Base-by-base conservation (phyloP, 2,797 vertebrate species). In the Meriones psammophilus region DNA sequence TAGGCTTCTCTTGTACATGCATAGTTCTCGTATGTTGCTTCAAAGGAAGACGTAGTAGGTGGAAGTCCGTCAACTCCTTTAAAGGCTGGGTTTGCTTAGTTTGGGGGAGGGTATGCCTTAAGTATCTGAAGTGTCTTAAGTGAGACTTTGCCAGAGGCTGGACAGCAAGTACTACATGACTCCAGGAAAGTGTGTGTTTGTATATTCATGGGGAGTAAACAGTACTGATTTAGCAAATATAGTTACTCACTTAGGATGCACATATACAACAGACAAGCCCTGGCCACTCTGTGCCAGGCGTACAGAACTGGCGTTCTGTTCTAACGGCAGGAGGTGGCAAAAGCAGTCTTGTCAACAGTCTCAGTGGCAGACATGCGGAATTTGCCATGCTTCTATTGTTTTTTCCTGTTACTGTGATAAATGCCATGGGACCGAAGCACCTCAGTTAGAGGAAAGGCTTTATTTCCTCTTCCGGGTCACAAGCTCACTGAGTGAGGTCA, bases 11-110 rank as follows among this genome's bases (percentile, higher is more conserved):
- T 13, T 68, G 54, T 30, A 17, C 33, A 88, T 17, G 50, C 66
- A 39, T 71, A 46, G 71, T 92, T 50, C 54, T 91, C 73, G 42
- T 87, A 87, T 90, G n/a, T 64, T 77, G 14, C 66, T 71, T 71
- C 66, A 87, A 79, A 92, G 54, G 80, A 84, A 94, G 94, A 89
- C 28, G 81, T 0, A 81, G 24, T 13, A 56, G 36, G 42, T 76
- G 68, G 30, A 76, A 94, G 28, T 17, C 56, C 86, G 77, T 92
- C 66, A 80, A 62, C 22, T 73, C 30, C 80, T 36, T 0, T 79
- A 46, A 79, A 76, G 8, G 58, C 13, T 74, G 76, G 33, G 15
- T 42, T 76, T 14, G 4, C 28, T 56, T 66, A 28, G n/a, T 42
- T 50, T 12, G 2, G 7, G 36, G 50, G 36, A 15, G 15, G 5